Evolutionary conservation across 1,140 invertebrate species (phyloP).

Genomic region (Rhopalosiphum maidis): DNA sequence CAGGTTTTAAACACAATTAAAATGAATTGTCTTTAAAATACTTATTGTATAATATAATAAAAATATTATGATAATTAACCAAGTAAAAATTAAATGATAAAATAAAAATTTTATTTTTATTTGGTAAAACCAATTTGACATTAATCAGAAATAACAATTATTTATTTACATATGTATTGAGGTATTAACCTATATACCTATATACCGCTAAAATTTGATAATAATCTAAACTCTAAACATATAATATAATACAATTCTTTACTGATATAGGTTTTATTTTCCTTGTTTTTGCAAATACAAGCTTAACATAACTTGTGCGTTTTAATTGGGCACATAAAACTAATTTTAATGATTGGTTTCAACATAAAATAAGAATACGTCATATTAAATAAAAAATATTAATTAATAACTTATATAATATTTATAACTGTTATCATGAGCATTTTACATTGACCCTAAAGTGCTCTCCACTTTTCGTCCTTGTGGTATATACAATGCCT

Average conservation of each 20-base stretch:
- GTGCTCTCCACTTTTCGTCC: neutral
- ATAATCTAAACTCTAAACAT: neutral
- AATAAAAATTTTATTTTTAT: neutral
- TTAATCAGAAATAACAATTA: too few species aligned
- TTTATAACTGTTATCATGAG: neutral
- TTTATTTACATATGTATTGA: too few species aligned
- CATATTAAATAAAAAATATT: neutral
- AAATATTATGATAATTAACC: too few species aligned
- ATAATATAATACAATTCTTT: neutral
- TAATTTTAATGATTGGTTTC: neutral
- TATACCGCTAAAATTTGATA: too few species aligned
- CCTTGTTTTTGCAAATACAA: neutral
- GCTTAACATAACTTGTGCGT: neutral
- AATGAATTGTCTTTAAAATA: neutral
- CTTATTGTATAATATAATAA: too few species aligned
- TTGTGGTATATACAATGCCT: neutral
- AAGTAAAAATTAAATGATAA: neutral
- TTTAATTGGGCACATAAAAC: neutral
- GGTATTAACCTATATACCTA: too few species aligned
- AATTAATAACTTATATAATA: neutral
- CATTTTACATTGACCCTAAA: slow-evolving; percentile 14
- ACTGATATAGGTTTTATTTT: neutral
- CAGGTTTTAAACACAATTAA: neutral
- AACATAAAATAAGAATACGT: neutral
- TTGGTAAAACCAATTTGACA: too few species aligned